phyloP scores from a whole-genome alignment of 35 echinoderm and acorn worm species.

The Strongylocentrotus purpuratus region DNA sequence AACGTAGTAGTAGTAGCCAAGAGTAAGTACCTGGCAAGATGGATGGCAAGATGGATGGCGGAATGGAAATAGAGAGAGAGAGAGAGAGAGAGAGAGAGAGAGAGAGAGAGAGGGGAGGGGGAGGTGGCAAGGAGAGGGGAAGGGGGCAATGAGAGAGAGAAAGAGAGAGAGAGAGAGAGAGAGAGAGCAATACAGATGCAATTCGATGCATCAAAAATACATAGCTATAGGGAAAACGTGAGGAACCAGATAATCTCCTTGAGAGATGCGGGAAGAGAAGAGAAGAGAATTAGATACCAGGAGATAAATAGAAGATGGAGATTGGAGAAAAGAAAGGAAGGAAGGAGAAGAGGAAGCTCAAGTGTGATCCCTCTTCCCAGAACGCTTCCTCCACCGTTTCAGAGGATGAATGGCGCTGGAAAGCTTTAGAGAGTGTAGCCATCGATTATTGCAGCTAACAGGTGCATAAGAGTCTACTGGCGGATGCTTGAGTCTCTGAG shows the following conservation, averaged over 20 bases:
- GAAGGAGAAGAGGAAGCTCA: background rate
- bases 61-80: background rate
- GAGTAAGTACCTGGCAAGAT: background rate
- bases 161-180: background rate
- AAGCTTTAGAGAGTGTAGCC: conserved; percentile 8
- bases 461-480: background rate
- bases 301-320: conserved; percentile 7
- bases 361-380: background rate
- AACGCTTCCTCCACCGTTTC: background rate
- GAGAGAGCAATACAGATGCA: background rate
- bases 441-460: background rate
- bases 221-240: background rate
- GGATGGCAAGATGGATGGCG: background rate
- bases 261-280: background rate
- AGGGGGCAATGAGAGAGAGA: background rate
- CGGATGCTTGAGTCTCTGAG: background rate
- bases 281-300: background rate
- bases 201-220: background rate
- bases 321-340: background rate
- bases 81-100: background rate
- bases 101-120: background rate
- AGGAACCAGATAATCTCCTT: background rate
- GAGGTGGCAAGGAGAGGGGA: background rate
- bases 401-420: background rate
- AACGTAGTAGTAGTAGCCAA: background rate